phyloP scores from a whole-genome alignment of 2,113 vertebrate species.

The Cyanistes caeruleus region DNA sequence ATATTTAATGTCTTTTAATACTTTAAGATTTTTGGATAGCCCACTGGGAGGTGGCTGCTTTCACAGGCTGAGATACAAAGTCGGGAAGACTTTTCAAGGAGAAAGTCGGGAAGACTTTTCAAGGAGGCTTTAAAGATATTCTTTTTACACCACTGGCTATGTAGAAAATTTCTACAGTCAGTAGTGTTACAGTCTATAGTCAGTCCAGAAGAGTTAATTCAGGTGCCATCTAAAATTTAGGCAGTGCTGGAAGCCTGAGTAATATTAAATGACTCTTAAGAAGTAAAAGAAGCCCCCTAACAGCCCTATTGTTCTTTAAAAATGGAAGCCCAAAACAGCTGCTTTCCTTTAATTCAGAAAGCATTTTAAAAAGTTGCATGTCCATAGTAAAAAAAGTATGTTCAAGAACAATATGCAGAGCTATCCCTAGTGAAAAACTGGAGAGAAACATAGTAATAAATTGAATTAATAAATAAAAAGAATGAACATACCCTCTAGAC shows the following conservation, averaged over 20 bases:
- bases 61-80: not conserved
- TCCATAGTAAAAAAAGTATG: not conserved
- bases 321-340: not conserved
- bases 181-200: no score
- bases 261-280: not conserved
- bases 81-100: no score
- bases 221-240: not conserved
- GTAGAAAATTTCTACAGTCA: not conserved
- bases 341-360: not conserved
- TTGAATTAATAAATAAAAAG: not conserved
- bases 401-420: not conserved
- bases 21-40: not conserved
- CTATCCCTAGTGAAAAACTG: not conserved
- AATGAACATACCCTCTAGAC: not conserved
- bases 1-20: not conserved
- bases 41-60: not conserved
- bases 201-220: not conserved
- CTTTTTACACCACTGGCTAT: not conserved
- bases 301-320: not conserved
- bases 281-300: not conserved
- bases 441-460: not conserved
- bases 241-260: not conserved
- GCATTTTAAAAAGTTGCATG: not conserved
- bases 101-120: not conserved
- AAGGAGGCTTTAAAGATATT: not conserved